Base-by-base conservation (phyloP, 2,888 invertebrate species). In the Caenorhabditis panamensis region DNA sequence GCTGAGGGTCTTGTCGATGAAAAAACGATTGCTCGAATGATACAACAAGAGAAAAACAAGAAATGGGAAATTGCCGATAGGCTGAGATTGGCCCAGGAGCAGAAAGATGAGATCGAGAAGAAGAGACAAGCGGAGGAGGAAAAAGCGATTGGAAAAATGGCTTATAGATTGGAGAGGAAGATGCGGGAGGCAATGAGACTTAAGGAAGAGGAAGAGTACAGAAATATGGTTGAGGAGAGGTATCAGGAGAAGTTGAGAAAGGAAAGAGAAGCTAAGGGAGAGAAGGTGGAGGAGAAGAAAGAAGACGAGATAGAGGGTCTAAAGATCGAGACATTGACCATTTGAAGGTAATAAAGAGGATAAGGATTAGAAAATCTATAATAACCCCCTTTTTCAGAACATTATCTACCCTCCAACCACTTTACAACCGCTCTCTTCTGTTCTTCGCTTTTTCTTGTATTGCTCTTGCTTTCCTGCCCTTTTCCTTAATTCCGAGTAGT, bases 81-180 rank as follows among this genome's bases (percentile, higher is more conserved):
- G 20, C 36, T 58, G 58, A 64, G 41, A 41, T 8, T 13, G 0
- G n/a, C 41, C 16, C 69, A 69, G 9, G 11, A 26, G 26, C 36
- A 37, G 24, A 26, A 26, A 9, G 37, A 53, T 18, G 59, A 49
- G 22, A 69, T n/a, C n/a, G n/a, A n/a, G n/a, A n/a, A n/a, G n/a
- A n/a, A n/a, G n/a, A n/a, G 61, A 24, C 58, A 61, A n/a, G 18
- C 5, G 16, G 69, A 59, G 41, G 47, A 59, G 13, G 26, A 59
- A 41, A 61, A 69, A 26, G 11, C 47, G 18, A 49, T 68, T 36
- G 68, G 58, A 36, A 26, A 69, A 24, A 37, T 61, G 59, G 53
- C 69, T 16, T 69, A 69, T 22, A 69, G 24, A 36, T n/a, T 61
- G 49, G 59, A 37, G 26, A 59, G 69, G 41, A 69, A 61, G 26